These are phyloP conservation scores for Coelopa pilipes DNA, from an alignment of 2,888 invertebrate species.

Conservation along the genomic window DNA sequence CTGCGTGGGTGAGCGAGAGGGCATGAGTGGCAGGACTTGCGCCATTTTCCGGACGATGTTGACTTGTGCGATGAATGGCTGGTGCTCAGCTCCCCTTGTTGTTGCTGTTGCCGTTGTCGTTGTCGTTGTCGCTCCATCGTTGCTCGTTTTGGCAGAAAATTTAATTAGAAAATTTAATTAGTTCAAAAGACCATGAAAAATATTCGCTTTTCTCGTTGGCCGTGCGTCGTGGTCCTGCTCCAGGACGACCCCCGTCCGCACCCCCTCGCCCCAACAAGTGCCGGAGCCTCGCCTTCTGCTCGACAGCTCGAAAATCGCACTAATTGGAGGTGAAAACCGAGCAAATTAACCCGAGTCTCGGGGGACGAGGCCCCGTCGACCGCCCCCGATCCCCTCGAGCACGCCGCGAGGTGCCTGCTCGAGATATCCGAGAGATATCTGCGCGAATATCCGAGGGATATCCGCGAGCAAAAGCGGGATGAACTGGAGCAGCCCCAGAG, in stretches of 20 bases:
- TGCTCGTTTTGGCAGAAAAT: slow-evolving; percentile 63
- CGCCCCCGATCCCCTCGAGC: no score
- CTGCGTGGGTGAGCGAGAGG: no score
- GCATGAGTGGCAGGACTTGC: slow-evolving; percentile 10
- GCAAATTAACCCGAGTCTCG: not conserved
- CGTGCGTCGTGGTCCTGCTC: not conserved
- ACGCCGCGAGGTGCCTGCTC: no score
- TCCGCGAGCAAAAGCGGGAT: no score
- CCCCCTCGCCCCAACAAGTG: not conserved
- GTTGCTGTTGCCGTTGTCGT: slow-evolving; percentile 31
- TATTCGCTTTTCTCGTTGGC: slow-evolving; percentile 15
- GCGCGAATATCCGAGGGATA: no score
- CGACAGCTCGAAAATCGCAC: slow-evolving; percentile 20
- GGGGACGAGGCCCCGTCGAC: no score
- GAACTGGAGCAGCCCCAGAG: no score
- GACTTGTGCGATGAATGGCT: slow-evolving; percentile 54
- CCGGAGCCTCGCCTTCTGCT: slow-evolving; percentile 24
- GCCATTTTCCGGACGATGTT: slow-evolving; percentile 38
- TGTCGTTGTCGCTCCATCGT: slow-evolving; percentile 26
- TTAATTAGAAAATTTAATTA: slow-evolving; percentile 68
- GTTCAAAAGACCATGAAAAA: slow-evolving; percentile 66
- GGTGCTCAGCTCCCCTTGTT: slow-evolving; percentile 14
- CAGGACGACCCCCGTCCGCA: no score
- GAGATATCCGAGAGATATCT: no score
- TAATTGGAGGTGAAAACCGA: slow-evolving; percentile 31